A percentile compares a stretch with the other conserved stretches of the same genome.
Evolutionary conservation across 2,113 vertebrate species (phyloP).

Genomic region (Cynopterus brachyotis): DNA sequence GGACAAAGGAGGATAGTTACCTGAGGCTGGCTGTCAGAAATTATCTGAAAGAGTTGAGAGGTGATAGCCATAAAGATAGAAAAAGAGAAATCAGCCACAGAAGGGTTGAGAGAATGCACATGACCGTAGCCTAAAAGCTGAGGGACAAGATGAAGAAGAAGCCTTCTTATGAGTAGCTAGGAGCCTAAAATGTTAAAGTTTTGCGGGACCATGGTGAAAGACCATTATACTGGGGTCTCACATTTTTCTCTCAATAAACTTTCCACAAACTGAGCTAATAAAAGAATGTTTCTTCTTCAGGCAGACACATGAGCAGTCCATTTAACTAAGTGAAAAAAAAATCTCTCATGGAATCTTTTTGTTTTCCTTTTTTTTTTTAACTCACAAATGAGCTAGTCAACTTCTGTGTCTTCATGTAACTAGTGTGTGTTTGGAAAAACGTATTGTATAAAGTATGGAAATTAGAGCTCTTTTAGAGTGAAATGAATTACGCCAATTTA

Average conservation of each 20-base stretch:
- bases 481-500: not conserved
- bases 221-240: not conserved
- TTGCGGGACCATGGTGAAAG: not conserved
- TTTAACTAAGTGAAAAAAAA: not conserved
- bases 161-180: not conserved
- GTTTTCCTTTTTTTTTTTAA: not conserved
- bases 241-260: not conserved
- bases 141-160: not conserved
- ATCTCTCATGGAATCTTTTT: not conserved
- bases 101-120: not conserved
- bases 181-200: not conserved
- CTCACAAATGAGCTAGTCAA: not conserved
- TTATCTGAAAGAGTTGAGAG: not conserved
- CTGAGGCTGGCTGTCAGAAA: not conserved
- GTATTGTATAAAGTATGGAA: not conserved
- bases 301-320: not conserved
- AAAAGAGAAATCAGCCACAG: not conserved
- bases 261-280: not conserved
- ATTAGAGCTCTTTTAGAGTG: not conserved
- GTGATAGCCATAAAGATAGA: not conserved
- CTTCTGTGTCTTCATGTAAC: not conserved
- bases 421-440: not conserved
- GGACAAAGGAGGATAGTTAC: not conserved
- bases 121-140: not conserved
- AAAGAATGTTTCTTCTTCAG: not conserved